phyloP scores from a whole-genome alignment of 2,888 invertebrate species.

The Drosophila dives region DNA sequence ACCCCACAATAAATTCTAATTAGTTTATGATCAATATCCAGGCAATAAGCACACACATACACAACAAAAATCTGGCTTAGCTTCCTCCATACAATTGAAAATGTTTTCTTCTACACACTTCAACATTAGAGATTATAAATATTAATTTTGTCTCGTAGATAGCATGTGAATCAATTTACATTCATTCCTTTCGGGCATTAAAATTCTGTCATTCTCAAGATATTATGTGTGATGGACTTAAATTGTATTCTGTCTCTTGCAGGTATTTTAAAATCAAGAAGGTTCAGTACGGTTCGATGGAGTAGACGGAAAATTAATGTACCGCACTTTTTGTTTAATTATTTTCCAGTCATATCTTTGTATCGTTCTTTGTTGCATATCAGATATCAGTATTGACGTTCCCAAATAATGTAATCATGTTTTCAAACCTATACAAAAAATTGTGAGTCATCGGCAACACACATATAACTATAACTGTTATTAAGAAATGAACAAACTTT shows the following conservation, averaged over 20 bases:
- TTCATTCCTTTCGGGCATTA: neutral
- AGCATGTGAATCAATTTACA: neutral
- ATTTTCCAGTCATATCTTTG: slow-evolving; percentile 51
- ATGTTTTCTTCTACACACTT: neutral
- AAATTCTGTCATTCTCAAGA: neutral
- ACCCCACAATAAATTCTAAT: neutral
- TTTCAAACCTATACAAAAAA: slow-evolving; percentile 35
- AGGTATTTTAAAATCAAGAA: slow-evolving; percentile 95
- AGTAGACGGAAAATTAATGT: slow-evolving; percentile 85
- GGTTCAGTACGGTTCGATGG: slow-evolving; percentile 96
- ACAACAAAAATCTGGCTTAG: neutral
- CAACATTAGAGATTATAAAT: too few species aligned
- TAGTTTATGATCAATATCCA: neutral
- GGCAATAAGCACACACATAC: neutral
- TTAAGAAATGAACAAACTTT: slow-evolving; percentile 26
- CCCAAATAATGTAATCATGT: slow-evolving; percentile 55
- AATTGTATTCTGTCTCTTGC: slow-evolving; percentile 83
- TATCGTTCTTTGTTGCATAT: slow-evolving; percentile 58
- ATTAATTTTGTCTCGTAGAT: neutral
- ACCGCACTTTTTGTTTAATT: slow-evolving; percentile 43
- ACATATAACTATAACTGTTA: slow-evolving; percentile 37
- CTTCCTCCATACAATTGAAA: neutral
- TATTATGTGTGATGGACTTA: neutral
- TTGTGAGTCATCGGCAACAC: slow-evolving; percentile 29
- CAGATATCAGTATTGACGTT: slow-evolving; percentile 47